Evolutionary conservation across 2,888 invertebrate species (phyloP).

Genomic region (Chrysomela aeneicollis): DNA sequence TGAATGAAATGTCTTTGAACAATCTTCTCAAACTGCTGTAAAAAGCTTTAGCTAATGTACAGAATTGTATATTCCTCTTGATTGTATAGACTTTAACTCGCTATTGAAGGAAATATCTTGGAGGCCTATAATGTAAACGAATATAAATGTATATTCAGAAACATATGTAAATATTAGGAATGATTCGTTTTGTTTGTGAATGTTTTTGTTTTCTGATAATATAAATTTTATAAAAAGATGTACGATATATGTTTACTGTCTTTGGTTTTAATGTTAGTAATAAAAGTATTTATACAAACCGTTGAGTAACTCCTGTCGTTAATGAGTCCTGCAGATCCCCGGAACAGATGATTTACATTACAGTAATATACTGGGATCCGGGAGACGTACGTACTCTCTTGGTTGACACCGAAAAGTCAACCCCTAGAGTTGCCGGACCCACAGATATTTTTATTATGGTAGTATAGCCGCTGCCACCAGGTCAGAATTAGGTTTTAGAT

Average conservation of each 20-base stretch:
- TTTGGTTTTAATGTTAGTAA: constrained; percentile 23
- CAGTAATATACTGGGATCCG: too few species aligned
- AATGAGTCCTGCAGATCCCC: too few species aligned
- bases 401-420: too few species aligned
- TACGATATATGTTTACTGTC: constrained; percentile 37
- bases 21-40: constrained; percentile 3
- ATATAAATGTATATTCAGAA: constrained; percentile 8
- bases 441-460: too few species aligned
- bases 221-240: constrained; percentile 41
- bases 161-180: constrained; percentile 14
- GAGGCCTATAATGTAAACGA: constrained; percentile 4
- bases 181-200: constrained; percentile 24
- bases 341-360: too few species aligned
- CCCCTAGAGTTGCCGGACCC: too few species aligned
- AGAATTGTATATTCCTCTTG: constrained; percentile 11
- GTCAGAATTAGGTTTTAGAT: too few species aligned
- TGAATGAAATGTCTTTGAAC: not conserved
- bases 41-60: constrained; percentile 10
- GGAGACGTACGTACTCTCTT: too few species aligned
- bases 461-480: too few species aligned
- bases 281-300: constrained; percentile 31
- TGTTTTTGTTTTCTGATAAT: constrained; percentile 37
- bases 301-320: too few species aligned
- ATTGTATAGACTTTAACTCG: not conserved
- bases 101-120: not conserved